phyloP scores from a whole-genome alignment of 1,140 invertebrate species.

The Tyrophagus putrescentiae region DNA sequence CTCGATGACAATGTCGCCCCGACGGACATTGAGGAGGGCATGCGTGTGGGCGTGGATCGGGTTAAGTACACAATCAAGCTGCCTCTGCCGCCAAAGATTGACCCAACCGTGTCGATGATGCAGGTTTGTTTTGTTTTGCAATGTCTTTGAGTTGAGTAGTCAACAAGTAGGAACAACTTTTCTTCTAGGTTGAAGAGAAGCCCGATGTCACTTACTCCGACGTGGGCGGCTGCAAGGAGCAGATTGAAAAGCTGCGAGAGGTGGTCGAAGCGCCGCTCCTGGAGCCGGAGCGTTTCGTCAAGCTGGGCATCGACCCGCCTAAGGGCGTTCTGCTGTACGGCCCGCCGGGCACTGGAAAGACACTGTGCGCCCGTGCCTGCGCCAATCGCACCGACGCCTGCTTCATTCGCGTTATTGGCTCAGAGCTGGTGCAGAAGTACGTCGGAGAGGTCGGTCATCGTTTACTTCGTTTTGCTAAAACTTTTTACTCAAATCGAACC shows the following conservation, averaged over 20 bases:
- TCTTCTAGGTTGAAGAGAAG: constrained; percentile 23
- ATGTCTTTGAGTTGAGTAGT: too few species aligned
- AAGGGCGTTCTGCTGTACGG: constrained; percentile 63
- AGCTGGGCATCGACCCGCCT: constrained; percentile 23
- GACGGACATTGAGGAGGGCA: constrained; percentile 46
- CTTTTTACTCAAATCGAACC: too few species aligned
- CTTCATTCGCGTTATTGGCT: constrained; percentile 23
- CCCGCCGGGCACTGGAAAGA: too few species aligned
- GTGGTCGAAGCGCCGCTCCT: constrained; percentile 20
- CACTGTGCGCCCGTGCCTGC: constrained; percentile 62
- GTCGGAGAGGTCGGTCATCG: constrained; percentile 23
- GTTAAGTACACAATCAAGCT: constrained; percentile 20
- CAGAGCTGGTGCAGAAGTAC: constrained; percentile 25
- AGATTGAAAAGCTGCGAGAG: constrained; percentile 19
- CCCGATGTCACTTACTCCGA: constrained; percentile 21
- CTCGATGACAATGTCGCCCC: constrained; percentile 42
- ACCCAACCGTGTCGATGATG: constrained; percentile 22
- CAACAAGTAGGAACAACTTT: too few species aligned
- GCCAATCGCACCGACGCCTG: constrained; percentile 31
- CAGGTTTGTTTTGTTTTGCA: constrained; percentile 12
- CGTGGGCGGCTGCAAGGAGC: constrained; percentile 21
- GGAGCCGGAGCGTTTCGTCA: constrained; percentile 28
- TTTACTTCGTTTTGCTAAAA: too few species aligned
- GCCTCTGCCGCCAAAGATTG: constrained; percentile 20
- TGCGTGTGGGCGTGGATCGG: constrained; percentile 38